Evolutionary conservation across 2,888 invertebrate genomes (phyloP).

Genomic region (Pollenia amentaria): DNA sequence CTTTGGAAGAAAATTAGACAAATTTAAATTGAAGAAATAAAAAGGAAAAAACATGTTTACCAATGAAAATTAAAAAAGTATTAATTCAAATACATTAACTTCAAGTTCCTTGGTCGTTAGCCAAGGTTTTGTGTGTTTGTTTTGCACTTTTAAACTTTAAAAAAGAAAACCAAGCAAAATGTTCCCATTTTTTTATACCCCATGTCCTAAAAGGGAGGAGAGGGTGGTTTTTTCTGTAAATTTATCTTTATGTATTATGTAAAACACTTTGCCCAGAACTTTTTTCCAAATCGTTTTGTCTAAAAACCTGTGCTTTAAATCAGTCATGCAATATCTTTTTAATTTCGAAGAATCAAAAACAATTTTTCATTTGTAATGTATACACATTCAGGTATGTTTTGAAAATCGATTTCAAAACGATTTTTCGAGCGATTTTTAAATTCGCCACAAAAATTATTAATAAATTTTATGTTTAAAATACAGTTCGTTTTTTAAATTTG

Average conservation of each 20-base stretch:
- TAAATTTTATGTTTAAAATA: too few species aligned
- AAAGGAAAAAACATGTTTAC: constrained; percentile 22
- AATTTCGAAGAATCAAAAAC: constrained; percentile 38
- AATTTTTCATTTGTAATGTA: constrained; percentile 37
- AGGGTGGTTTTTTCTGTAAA: constrained; percentile 30
- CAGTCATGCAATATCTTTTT: constrained; percentile 41
- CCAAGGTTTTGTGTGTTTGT: constrained; percentile 32
- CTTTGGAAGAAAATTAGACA: constrained; percentile 33
- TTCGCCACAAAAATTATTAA: too few species aligned
- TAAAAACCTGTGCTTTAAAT: constrained; percentile 40
- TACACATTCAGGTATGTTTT: constrained; percentile 4
- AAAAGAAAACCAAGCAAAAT: constrained; percentile 69
- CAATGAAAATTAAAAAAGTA: constrained; percentile 29
- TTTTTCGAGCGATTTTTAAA: too few species aligned
- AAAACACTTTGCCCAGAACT: constrained; percentile 73
- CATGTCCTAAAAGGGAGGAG: constrained; percentile 66
- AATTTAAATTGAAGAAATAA: constrained; percentile 47
- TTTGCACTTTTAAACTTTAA: constrained; percentile 30
- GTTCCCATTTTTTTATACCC: constrained; percentile 67
- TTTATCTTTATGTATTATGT: constrained; percentile 43
- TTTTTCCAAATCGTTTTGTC: constrained; percentile 35
- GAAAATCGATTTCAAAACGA: too few species aligned
- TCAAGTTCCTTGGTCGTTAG: constrained; percentile 38
- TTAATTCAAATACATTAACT: constrained; percentile 16
- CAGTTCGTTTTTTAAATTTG: too few species aligned